A percentile compares a stretch with the other conserved stretches of the same genome.
These are phyloP conservation scores for Gambusia holbrooki DNA, from an alignment of 2,113 vertebrate species.

Conservation along the genomic window DNA sequence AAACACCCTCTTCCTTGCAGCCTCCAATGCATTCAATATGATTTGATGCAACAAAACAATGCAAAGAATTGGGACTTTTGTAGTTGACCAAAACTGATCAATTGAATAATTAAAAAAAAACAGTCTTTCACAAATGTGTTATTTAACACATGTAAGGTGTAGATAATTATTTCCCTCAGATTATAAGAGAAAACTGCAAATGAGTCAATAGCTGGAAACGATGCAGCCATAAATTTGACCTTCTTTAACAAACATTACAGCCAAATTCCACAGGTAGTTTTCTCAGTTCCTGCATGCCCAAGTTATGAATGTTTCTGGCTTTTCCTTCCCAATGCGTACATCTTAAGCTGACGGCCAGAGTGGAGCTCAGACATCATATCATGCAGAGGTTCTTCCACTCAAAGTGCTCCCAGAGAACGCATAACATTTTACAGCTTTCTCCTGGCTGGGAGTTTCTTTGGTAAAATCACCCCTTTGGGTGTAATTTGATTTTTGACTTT, in stretches of 20 bases:
- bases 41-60: background rate
- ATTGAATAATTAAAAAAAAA: too few species aligned
- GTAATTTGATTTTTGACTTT: constrained; percentile 67
- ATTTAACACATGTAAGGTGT: too few species aligned
- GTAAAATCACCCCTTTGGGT: constrained; percentile 63
- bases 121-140: too few species aligned
- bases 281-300: constrained; percentile 10
- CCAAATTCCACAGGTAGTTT: constrained; percentile 22
- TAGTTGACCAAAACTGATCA: too few species aligned
- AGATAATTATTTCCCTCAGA: background rate
- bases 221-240: background rate
- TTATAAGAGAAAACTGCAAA: background rate
- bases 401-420: constrained; percentile 68
- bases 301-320: constrained; percentile 32
- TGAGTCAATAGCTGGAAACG: background rate
- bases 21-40: background rate
- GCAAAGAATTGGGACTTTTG: too few species aligned
- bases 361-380: constrained; percentile 47
- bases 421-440: constrained; percentile 71
- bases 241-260: constrained; percentile 1
- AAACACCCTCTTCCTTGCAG: background rate
- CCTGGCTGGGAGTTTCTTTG: constrained; percentile 68
- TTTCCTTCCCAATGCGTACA: constrained; percentile 27
- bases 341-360: constrained; percentile 36
- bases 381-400: constrained; percentile 57